phyloP scores from a whole-genome alignment of 2,113 vertebrate genomes.

The Gila orcuttii region DNA sequence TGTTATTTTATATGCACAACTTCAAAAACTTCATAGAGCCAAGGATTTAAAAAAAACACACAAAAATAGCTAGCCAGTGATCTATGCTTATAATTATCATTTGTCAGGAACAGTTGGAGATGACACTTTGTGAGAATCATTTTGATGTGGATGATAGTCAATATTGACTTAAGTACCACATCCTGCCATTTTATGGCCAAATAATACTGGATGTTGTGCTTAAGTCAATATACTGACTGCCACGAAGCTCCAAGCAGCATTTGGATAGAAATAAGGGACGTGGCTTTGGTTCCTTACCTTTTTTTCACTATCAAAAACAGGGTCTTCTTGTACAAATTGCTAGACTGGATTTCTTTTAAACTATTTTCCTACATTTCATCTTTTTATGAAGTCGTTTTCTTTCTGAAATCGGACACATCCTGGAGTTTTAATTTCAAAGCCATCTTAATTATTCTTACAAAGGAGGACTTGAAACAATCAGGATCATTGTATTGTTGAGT shows the following conservation, averaged over 20 bases:
- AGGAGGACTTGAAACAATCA: slow-evolving; percentile 53
- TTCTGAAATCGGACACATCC: slow-evolving; percentile 20
- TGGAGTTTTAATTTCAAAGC: slow-evolving; percentile 41
- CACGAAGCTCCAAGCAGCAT: slow-evolving; percentile 44
- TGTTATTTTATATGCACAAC: slow-evolving; percentile 23
- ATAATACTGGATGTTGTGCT: slow-evolving; percentile 50
- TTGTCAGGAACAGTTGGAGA: not conserved
- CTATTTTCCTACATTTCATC: not conserved
- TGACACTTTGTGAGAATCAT: not conserved
- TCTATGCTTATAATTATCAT: not conserved
- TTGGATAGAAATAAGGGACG: slow-evolving; percentile 58
- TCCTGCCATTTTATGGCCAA: not conserved
- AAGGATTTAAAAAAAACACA: not conserved
- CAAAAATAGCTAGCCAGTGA: not conserved
- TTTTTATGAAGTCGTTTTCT: slow-evolving; percentile 15
- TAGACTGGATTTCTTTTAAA: not conserved
- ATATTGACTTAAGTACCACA: slow-evolving; percentile 32
- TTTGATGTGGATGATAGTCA: slow-evolving; percentile 21
- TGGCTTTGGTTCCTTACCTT: slow-evolving; percentile 51
- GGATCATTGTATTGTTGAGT: slow-evolving; percentile 55
- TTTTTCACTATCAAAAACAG: slow-evolving; percentile 10
- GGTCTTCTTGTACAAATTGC: not conserved
- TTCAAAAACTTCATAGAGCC: not conserved
- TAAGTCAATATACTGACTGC: slow-evolving; percentile 60
- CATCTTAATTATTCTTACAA: slow-evolving; percentile 39